Evolutionary conservation across 2,888 invertebrate genomes (phyloP).

Genomic region (Drosophila robusta): DNA sequence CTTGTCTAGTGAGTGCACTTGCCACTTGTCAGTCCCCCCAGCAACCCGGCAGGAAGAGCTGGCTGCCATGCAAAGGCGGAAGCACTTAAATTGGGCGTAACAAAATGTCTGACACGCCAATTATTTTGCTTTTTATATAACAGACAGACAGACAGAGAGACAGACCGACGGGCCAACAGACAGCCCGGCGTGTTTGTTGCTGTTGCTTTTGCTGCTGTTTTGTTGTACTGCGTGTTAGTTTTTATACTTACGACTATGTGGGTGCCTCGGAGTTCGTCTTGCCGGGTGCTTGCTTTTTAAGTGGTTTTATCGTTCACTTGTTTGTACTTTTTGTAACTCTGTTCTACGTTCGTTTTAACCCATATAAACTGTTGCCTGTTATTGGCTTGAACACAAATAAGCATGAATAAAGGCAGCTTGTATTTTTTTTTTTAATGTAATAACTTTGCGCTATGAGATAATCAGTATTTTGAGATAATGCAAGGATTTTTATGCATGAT

Average conservation of each 20-base stretch:
- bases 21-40: constrained; percentile 39
- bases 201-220: constrained; percentile 27
- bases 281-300: constrained; percentile 62
- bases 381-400: constrained; percentile 33
- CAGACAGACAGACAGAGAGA: constrained; percentile 25
- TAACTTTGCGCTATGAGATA: background rate
- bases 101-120: constrained; percentile 80
- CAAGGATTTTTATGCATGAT: no score
- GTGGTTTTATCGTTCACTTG: constrained; percentile 67
- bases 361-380: constrained; percentile 45
- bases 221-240: constrained; percentile 68
- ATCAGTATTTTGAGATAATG: no score
- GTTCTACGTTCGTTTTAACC: constrained; percentile 35
- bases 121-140: constrained; percentile 77
- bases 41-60: constrained; percentile 29
- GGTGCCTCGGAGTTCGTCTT: constrained; percentile 33
- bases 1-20: constrained; percentile 43
- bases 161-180: constrained; percentile 11
- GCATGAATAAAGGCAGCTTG: constrained; percentile 4
- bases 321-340: constrained; percentile 46
- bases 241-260: constrained; percentile 48
- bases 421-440: background rate
- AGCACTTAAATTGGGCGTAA: constrained; percentile 78
- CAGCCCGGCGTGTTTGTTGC: constrained; percentile 26
- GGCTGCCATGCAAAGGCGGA: constrained; percentile 58